Percentiles rank a stretch among this genome's conserved stretches.
phyloP scores from a whole-genome alignment of 2,797 vertebrate species.

The Paguma larvata region DNA sequence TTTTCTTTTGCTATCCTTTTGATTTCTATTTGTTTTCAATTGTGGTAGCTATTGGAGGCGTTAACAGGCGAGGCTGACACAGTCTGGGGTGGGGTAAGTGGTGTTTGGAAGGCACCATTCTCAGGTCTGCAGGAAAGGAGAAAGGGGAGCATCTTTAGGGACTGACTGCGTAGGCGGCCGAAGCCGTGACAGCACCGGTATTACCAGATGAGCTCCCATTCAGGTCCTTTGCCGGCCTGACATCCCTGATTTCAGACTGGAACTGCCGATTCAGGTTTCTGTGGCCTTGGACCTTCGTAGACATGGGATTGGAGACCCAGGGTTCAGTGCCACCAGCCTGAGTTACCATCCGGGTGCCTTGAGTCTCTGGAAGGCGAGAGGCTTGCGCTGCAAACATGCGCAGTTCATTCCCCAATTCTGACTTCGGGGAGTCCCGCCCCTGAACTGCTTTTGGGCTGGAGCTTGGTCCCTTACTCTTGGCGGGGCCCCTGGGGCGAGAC shows the following conservation, averaged over 20 bases:
- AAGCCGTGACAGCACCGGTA: background rate
- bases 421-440: background rate
- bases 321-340: background rate
- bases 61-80: background rate
- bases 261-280: background rate
- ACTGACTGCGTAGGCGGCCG: background rate
- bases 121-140: background rate
- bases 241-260: background rate
- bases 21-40: background rate
- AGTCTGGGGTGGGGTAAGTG: background rate
- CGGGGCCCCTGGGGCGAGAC: fast-evolving
- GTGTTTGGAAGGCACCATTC: background rate
- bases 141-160: background rate
- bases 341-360: background rate
- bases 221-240: background rate
- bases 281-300: background rate
- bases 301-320: background rate
- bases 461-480: background rate
- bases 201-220: background rate
- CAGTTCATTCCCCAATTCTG: background rate
- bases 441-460: background rate
- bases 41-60: background rate
- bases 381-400: fast-evolving
- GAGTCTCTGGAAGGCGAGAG: background rate
- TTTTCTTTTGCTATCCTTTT: background rate